These are phyloP conservation scores for Gorsachius goisagi DNA, from an alignment of 2,113 vertebrate species.

Conservation along the genomic window DNA sequence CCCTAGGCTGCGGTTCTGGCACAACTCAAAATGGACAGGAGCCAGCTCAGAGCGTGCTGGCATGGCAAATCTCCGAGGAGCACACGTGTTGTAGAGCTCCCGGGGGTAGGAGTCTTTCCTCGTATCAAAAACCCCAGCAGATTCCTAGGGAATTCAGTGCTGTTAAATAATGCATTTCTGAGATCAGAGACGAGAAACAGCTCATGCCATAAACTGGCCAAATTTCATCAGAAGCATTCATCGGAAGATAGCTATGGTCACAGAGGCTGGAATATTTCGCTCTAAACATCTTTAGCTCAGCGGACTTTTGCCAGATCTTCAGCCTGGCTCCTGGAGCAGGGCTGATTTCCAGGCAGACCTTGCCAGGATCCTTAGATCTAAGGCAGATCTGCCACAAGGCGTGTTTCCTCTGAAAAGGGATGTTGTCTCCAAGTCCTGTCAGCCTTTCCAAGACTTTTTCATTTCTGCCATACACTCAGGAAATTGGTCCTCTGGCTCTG, in stretches of 20 bases:
- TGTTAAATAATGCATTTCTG: not conserved
- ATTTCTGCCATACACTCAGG: not conserved
- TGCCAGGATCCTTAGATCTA: not conserved
- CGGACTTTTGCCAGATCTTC: not conserved
- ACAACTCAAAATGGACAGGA: not conserved
- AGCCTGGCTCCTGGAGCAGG: accelerated
- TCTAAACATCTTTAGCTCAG: not conserved
- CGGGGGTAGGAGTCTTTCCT: accelerated
- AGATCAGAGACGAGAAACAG: not conserved
- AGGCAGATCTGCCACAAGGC: not conserved
- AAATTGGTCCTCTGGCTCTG: not conserved
- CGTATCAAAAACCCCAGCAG: accelerated
- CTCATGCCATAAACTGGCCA: not conserved
- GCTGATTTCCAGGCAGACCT: not conserved
- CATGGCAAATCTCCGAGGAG: not conserved
- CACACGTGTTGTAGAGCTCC: accelerated
- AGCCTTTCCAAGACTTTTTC: not conserved
- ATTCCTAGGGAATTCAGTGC: not conserved
- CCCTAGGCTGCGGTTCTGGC: not conserved
- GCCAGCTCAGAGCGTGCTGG: not conserved
- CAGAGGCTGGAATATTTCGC: not conserved
- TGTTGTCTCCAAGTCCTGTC: not conserved
- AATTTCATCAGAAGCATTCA: not conserved
- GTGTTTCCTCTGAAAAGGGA: not conserved
- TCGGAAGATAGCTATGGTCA: not conserved